Base-by-base conservation (phyloP, 2,888 invertebrate genomes). In the Lycia hirtaria region DNA sequence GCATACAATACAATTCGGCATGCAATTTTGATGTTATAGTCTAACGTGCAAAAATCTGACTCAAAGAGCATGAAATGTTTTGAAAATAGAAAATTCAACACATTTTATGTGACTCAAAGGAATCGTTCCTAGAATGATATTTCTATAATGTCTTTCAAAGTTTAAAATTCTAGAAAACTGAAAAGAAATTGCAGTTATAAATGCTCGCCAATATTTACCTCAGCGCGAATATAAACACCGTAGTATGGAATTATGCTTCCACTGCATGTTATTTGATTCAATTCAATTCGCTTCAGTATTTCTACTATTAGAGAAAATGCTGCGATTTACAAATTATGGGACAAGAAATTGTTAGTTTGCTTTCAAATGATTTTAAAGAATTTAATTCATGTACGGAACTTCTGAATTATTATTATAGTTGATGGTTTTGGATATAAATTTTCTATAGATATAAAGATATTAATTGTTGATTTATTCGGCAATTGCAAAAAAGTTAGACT, bases 271-370 rank as follows among this genome's bases (percentile, higher is more conserved):
- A 55, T 61, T 61, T 30, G 30, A 47, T 7, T 32, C 33, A 49
- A 7, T 22, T 50, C 41, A 20, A 41, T 15, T 24, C 19, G 43
- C 28, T 17, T 33, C 22, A 47, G 20, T 17, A 35, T 20, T 47
- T 47, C 35, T 38, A 54, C 54, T 48, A 61, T 61, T 61, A 56
- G 35, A 37, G n/a, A 61, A 56, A 56, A 50, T 54, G 53, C 45
- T 47, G 35, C 45, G 43, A 10, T 52, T 28, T 50, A 19, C 17
- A 20, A 4, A 19, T 6, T 2, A 2, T 9, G 12, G 20, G 9
- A 28, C 9, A 26, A 10, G 22, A n/a, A 19, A 19, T n/a, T 28
- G 48, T 49, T 35, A 10, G 24, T 47, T 47, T 47, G 35, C 22
- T 17, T 24, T n/a, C 3, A 9, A 33, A 15, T 19, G 7, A 19